phyloP scores from a whole-genome alignment of 2,113 vertebrate species.

The Triplophysa rosa region DNA sequence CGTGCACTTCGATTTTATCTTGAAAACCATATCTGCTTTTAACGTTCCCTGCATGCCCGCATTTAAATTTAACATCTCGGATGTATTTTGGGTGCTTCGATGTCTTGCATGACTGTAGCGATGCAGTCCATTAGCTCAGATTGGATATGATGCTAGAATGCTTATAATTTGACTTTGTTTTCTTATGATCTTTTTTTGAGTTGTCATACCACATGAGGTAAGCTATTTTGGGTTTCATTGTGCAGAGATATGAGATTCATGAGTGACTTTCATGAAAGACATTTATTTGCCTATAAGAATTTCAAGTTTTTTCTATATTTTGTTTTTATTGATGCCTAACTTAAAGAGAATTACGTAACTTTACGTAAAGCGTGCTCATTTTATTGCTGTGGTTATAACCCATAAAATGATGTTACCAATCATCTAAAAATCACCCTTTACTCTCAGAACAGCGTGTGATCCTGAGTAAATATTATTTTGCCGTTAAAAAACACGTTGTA shows the following conservation, averaged over 20 bases:
- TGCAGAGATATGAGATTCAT: background rate
- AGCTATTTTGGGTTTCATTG: background rate
- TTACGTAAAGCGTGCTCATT: background rate
- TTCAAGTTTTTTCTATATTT: background rate
- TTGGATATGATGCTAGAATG: background rate
- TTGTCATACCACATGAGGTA: background rate
- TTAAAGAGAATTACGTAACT: background rate
- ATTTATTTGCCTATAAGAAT: background rate
- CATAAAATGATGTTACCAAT: background rate
- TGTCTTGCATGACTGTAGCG: background rate
- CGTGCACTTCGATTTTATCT: conserved; percentile 29
- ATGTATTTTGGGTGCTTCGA: background rate
- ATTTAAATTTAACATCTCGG: background rate
- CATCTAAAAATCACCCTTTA: background rate
- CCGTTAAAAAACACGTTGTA: conserved; percentile 52
- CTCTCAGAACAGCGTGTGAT: conserved; percentile 45
- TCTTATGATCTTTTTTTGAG: background rate
- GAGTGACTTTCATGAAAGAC: background rate
- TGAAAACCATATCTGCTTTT: conserved; percentile 11
- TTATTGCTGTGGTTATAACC: background rate
- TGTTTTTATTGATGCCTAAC: background rate
- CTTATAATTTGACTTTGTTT: background rate
- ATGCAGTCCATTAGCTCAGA: conserved; percentile 2
- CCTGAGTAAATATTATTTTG: conserved; percentile 64
- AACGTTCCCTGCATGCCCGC: background rate